These are phyloP conservation scores for Cirrhinus mrigala DNA, from an alignment of 2,797 vertebrate genomes.

Conservation along the genomic window DNA sequence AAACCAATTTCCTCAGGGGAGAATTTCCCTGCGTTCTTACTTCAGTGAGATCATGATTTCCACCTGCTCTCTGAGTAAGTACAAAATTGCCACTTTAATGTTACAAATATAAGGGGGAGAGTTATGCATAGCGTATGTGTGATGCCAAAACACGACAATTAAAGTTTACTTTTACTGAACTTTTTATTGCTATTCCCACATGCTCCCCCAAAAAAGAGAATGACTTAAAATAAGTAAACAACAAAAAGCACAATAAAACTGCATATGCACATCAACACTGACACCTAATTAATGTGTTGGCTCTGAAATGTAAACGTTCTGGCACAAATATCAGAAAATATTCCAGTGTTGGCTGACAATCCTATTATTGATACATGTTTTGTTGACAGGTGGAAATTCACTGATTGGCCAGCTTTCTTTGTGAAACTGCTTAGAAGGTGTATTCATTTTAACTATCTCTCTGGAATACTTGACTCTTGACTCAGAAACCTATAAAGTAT, in stretches of 20 bases:
- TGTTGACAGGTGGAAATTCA: background rate
- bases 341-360: background rate
- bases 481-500: background rate
- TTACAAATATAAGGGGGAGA: constrained; percentile 13
- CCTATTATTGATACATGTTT: background rate
- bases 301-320: constrained; percentile 8
- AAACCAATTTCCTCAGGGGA: constrained; percentile 40
- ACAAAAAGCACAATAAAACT: background rate
- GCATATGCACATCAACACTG: constrained; percentile 1
- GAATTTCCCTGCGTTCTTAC: constrained; percentile 15
- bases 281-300: constrained; percentile 8
- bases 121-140: background rate
- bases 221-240: background rate
- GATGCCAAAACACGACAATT: constrained; percentile 1
- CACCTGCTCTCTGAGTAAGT: constrained; percentile 36
- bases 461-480: background rate
- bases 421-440: background rate
- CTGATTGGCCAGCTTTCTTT: background rate
- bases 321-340: background rate
- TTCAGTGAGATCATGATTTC: constrained; percentile 35
- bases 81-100: constrained; percentile 28
- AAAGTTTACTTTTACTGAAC: constrained; percentile 15
- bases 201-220: background rate
- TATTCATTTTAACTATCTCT: background rate
- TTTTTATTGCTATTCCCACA: background rate